Percentiles rank a stretch among this genome's conserved stretches.
These are phyloP conservation scores for Tethea ocularis DNA, from an alignment of 2,888 invertebrate genomes.

Conservation along the genomic window DNA sequence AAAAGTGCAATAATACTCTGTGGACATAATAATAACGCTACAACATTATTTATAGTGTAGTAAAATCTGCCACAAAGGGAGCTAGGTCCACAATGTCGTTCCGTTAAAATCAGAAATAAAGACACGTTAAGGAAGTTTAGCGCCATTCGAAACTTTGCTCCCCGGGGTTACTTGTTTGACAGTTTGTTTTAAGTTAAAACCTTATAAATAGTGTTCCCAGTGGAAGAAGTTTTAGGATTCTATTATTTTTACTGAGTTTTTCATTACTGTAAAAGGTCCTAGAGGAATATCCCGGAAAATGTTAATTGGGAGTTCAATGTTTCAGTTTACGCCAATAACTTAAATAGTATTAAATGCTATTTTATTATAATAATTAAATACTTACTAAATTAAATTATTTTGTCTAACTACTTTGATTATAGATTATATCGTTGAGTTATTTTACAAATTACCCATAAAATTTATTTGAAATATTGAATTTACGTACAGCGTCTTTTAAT, in stretches of 20 bases:
- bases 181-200: conserved; percentile 72
- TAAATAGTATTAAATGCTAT: neutral
- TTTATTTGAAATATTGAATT: too few species aligned
- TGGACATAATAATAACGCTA: neutral
- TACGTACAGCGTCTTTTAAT: too few species aligned
- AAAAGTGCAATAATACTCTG: neutral
- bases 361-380: too few species aligned
- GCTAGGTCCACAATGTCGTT: conserved; percentile 35
- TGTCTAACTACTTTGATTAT: too few species aligned
- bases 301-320: neutral
- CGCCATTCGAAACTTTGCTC: conserved; percentile 59
- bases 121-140: conserved; percentile 62
- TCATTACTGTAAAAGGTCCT: conserved; percentile 44
- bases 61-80: conserved; percentile 20
- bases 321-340: neutral
- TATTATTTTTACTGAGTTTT: conserved; percentile 51
- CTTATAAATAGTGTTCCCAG: conserved; percentile 70
- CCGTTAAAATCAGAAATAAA: conserved; percentile 67
- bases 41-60: conserved; percentile 4
- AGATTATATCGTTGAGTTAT: too few species aligned
- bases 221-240: conserved; percentile 59
- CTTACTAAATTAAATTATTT: too few species aligned
- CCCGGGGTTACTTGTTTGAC: conserved; percentile 65
- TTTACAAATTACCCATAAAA: too few species aligned
- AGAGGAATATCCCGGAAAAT: neutral